Base-by-base conservation (phyloP, 1,140 invertebrate species). In the Oryctes rhinoceros region DNA sequence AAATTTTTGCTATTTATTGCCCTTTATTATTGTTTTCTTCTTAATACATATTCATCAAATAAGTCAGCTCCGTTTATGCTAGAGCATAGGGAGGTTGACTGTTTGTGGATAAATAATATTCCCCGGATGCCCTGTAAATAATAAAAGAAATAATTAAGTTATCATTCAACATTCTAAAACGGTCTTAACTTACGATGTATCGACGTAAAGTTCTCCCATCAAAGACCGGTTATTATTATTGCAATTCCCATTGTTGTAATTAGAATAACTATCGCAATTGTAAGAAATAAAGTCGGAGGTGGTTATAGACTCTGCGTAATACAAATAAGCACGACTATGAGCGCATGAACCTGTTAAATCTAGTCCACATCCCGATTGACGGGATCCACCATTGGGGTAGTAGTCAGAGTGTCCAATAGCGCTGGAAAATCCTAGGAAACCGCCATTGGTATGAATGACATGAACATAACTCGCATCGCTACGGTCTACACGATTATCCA, bases 371-470 rank as follows among this genome's bases (percentile, higher is more conserved):
- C 94, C 94, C 6, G 92, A 91, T 84, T 95, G 94, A 7, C 87
- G 82, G 1, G 86, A 87, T 5, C 92, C 92, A 44, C 92, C 93
- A 84, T 94, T 94, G 13, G 92, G 91, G 85, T 92, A 94, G 84
- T 94, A 95, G 86, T 95, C 94, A 53, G 90, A 92, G 84, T 94
- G 90, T 3, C 93, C 93, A 76, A 93, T 84, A 0, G 91, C 89
- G 2, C 89, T 90, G 44, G 86, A 86, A 82, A 92, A 92, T 4
- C 91, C 92, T 44, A 93, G 88, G 80, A 90, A 88, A 88, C 74
- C 53, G 4, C 47, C 39, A 13, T 59, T 78, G 5, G 80, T 80
- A 39, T 94, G 93, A 49, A 94, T 89, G 0, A 92, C 88, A 81
- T 93, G 91, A 0, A 93, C 92, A 82, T 91, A 92, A 3, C 84